phyloP scores from a whole-genome alignment of 2,888 invertebrate species.

The Mamestra brassicae region DNA sequence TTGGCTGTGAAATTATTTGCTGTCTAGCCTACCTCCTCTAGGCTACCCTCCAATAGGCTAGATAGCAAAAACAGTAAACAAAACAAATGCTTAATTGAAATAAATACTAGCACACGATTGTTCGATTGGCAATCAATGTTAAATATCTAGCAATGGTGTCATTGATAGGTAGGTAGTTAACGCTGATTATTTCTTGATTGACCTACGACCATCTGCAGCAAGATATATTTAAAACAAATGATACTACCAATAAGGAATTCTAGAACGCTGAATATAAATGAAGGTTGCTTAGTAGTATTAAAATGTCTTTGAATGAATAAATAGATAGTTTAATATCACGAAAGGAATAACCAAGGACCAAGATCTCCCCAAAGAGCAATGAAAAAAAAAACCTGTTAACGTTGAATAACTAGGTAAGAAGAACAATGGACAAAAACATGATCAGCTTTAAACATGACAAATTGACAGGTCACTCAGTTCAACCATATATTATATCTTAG shows the following conservation, averaged over 20 bases:
- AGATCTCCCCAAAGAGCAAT: not conserved
- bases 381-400: not conserved
- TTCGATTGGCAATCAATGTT: conserved; percentile 55
- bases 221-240: conserved; percentile 9
- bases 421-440: not conserved
- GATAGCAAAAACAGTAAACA: not conserved
- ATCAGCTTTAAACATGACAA: not conserved
- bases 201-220: not conserved
- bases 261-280: not conserved
- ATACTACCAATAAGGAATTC: not conserved
- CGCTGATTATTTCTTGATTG: conserved; percentile 37
- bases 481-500: not conserved
- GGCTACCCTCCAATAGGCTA: not conserved
- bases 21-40: too few relatives aligned
- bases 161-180: conserved; percentile 36
- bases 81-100: conserved; percentile 24
- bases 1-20: too few relatives aligned
- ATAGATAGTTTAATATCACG: not conserved
- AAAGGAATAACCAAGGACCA: not conserved
- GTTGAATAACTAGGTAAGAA: not conserved
- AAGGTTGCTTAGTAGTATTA: not conserved
- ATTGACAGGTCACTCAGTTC: not conserved
- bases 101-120: conserved; percentile 27
- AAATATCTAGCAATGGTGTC: conserved; percentile 33
- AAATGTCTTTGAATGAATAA: not conserved